Base-by-base conservation (phyloP, 2,113 vertebrate species). In the Ploceus nigricollis region DNA sequence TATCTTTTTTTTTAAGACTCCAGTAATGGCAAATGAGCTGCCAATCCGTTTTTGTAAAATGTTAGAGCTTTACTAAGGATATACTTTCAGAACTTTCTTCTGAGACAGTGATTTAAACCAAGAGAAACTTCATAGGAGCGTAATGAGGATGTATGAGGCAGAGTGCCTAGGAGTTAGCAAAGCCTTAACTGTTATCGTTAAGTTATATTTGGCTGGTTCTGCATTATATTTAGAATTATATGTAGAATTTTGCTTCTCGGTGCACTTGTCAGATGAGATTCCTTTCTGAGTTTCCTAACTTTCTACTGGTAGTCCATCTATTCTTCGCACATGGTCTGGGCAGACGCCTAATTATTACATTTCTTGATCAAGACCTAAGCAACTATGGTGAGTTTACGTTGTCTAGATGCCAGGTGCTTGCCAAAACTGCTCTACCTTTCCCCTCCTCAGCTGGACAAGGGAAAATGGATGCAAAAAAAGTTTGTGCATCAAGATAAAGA, bases 301-400 rank as follows among this genome's bases (percentile, higher is more conserved):
- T 87, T 81, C 24, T 83, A 15, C 13, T 37, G 9, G 8, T 44
- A 78, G 40, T 9, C 42, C 1, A 8, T 0, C 0, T 50, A 58
- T 42, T 89, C 45, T 35, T 84, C n/a, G 53, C 7, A 40, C 0
- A 0, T 42, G 30, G 2, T 80, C 45, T 72, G 35, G n/a, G 14
- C 31, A 77, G 27, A 76, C 10, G 58, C 4, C 22, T 63, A 60
- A n/a, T 71, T 14, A 39, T 80, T 53, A 25, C 1, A 27, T 68
- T 75, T 60, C 69, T 54, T 37, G 9, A 66, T 57, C 23, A 66
- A 65, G 37, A 27, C 31, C 10, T 37, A 63, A 76, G 31, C 33
- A 39, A 10, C 10, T 39, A 3, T 13, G 7, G 11, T 33, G 39
- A 45, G 23, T 48, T 83, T 39, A 30, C 22, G 5, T 35, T 54